These are phyloP conservation scores for Gobionotothen gibberifrons DNA, from an alignment of 2,797 vertebrate species.

Conservation along the genomic window DNA sequence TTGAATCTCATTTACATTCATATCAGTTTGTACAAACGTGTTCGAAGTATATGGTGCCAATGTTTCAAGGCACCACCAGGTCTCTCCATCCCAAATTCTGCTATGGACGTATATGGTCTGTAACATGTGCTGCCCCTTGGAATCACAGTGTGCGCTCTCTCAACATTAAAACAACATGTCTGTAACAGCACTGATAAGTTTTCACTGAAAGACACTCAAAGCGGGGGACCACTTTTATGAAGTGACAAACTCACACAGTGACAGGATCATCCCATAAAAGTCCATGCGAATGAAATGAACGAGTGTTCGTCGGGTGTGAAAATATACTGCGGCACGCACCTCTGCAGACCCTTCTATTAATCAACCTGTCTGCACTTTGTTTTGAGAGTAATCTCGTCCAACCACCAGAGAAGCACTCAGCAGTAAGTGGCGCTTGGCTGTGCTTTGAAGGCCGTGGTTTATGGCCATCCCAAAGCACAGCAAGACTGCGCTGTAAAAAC, in stretches of 20 bases:
- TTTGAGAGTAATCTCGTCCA: conserved; percentile 87
- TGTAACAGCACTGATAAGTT: conserved; percentile 77
- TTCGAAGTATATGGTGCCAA: not conserved
- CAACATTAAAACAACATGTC: conserved; percentile 74
- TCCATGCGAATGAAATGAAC: conserved; percentile 78
- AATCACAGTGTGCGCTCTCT: conserved; percentile 42
- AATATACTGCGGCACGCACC: conserved; percentile 83
- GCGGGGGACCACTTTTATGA: conserved; percentile 73
- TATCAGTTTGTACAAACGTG: conserved; percentile 3
- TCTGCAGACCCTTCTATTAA: conserved; percentile 84
- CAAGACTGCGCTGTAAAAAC: conserved; percentile 81
- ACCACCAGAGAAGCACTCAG: conserved; percentile 84
- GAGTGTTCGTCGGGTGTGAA: conserved; percentile 81
- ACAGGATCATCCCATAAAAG: conserved; percentile 83
- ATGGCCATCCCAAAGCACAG: conserved; percentile 81
- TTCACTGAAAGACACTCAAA: conserved; percentile 68
- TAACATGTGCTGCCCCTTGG: conserved; percentile 29
- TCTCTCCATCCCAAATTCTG: conserved; percentile 4
- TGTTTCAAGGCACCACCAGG: not conserved
- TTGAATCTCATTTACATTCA: conserved; percentile 33
- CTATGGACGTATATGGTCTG: conserved; percentile 29
- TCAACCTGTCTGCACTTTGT: conserved; percentile 88
- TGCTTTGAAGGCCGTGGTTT: conserved; percentile 85
- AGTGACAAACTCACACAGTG: conserved; percentile 80
- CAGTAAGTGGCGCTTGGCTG: conserved; percentile 83